phyloP scores from a whole-genome alignment of 1,140 invertebrate genomes.

The Scaptomyza montana region DNA sequence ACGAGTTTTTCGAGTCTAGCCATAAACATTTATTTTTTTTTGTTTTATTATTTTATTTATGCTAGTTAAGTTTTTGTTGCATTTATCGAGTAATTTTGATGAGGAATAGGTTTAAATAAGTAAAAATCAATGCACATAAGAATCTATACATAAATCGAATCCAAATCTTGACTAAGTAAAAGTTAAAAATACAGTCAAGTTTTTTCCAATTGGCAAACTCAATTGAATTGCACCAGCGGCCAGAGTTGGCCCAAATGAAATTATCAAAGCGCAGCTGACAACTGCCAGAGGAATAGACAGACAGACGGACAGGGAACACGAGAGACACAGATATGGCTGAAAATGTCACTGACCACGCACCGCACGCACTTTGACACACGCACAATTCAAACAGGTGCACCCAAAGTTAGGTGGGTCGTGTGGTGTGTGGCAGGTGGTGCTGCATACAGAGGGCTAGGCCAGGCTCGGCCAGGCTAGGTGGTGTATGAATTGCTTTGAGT shows the following conservation, averaged over 20 bases:
- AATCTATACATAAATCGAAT: too few relatives aligned
- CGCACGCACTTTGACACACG: constrained; percentile 82
- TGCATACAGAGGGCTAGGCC: constrained; percentile 8
- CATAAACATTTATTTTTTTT: constrained; percentile 23
- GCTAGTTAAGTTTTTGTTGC: constrained; percentile 7
- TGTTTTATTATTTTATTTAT: constrained; percentile 34
- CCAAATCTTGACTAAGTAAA: constrained; percentile 10
- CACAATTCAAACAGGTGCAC: constrained; percentile 71
- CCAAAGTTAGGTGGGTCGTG: constrained; percentile 17
- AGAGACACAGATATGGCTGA: constrained; percentile 8
- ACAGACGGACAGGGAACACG: constrained; percentile 28
- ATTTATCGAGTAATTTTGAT: neutral
- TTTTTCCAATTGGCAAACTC: constrained; percentile 16
- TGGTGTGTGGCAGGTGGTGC: neutral
- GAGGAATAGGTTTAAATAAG: neutral
- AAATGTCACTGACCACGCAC: constrained; percentile 45
- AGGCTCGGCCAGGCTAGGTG: constrained; percentile 33
- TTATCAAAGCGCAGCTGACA: constrained; percentile 76
- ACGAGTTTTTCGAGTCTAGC: constrained; percentile 8
- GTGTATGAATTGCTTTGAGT: constrained; percentile 81
- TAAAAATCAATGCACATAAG: neutral
- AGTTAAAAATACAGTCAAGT: constrained; percentile 8
- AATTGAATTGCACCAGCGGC: constrained; percentile 55
- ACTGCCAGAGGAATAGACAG: constrained; percentile 63
- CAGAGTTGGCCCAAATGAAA: constrained; percentile 65